Base-by-base conservation (phyloP, 1,140 invertebrate species). In the Pygmarrhopalites habei region DNA sequence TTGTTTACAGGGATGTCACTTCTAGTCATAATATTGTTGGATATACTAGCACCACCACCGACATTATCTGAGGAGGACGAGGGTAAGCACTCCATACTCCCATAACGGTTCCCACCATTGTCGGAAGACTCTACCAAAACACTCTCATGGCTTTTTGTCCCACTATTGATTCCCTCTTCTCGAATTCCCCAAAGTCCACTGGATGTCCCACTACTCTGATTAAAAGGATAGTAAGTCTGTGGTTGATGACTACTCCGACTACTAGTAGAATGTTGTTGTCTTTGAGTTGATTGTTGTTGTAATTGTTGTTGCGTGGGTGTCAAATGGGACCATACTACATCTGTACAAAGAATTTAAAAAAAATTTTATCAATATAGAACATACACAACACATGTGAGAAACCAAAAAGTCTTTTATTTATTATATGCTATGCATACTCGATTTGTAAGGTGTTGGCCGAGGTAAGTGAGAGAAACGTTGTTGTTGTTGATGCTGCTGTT, bases 401-500 rank as follows among this genome's bases (percentile, higher is more conserved):
- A n/a, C n/a, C n/a, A n/a, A n/a, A n/a, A n/a, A n/a, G n/a, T n/a
- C n/a, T n/a, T n/a, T n/a, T n/a, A n/a, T n/a, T n/a, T n/a, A n/a
- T n/a, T n/a, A n/a, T n/a, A n/a, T n/a, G n/a, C n/a, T n/a, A n/a
- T n/a, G n/a, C n/a, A n/a, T n/a, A n/a, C 64, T 56, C 14, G 71
- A 67, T 55, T 73, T 72, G 55, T 72, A 73, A 12, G 72, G 72
- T 58, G 70, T 69, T 12, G 72, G 72, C 19, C 72, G 58, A 4
- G 72, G 72, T 26, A 73, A 55, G 56, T 73, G 72, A 25, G 66
- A 69, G 17, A 71, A 63, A 29, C 64, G 55, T 56, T 62, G 66
- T 29, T 56, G 29, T 43, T 35, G 32, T 84, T 83, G 70, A 82
- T 80, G 29, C 83, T 81, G 29, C 84, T 85, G 72, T 80, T 83